These are phyloP conservation scores for Homarus americanus DNA, from an alignment of 1,140 invertebrate species.

Conservation along the genomic window DNA sequence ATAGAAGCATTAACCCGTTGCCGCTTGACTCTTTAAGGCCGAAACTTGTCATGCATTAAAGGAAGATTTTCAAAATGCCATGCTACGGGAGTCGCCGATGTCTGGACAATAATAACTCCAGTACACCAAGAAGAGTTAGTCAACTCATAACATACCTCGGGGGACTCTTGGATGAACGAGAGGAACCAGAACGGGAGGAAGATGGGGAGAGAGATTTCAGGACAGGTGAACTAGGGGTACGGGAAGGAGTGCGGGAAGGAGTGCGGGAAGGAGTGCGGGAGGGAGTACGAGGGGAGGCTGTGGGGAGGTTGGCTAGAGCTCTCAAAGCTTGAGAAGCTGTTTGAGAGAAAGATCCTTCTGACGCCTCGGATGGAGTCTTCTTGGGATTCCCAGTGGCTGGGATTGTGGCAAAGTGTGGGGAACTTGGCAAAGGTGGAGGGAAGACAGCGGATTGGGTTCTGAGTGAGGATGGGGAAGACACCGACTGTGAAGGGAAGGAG, in stretches of 20 bases:
- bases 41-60: not conserved
- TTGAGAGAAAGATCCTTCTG: not conserved
- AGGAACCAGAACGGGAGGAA: not conserved
- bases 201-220: constrained; percentile 1
- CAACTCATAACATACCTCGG: constrained; percentile 30
- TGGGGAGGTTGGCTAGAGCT: not conserved
- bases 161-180: not conserved
- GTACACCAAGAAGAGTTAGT: not conserved
- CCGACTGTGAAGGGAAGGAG: not conserved
- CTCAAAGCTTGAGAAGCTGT: constrained; percentile 22
- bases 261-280: not conserved
- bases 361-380: not conserved
- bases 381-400: not conserved
- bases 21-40: not conserved
- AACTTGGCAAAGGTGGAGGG: no score
- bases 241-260: not conserved
- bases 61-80: not conserved
- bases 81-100: not conserved
- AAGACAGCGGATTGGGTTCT: not conserved
- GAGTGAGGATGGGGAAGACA: not conserved
- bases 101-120: not conserved
- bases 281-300: not conserved
- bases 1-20: constrained; percentile 11
- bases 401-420: not conserved
- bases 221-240: not conserved